A percentile compares a stretch with the other conserved stretches of the same genome.
Evolutionary conservation across 2,888 invertebrate species (phyloP).

Genomic region (Epinotia nisella): DNA sequence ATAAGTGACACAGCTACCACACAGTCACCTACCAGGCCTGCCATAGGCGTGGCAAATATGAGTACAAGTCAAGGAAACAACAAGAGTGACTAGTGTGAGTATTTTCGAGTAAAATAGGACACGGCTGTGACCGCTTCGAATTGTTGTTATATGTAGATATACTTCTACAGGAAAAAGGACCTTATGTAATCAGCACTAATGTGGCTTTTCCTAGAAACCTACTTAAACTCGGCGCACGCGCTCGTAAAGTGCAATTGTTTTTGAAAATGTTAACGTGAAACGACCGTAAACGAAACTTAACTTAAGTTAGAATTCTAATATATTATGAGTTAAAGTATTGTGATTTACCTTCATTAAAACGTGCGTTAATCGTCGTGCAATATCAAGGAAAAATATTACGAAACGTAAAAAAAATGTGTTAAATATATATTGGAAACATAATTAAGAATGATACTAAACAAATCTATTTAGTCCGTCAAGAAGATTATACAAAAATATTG

Average conservation of each 20-base stretch:
- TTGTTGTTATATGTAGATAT: neutral
- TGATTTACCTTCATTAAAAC: neutral
- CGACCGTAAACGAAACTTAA: neutral
- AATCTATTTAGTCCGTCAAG: no score
- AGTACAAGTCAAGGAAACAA: neutral
- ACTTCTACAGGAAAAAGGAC: neutral
- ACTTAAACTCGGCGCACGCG: neutral
- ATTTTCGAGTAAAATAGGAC: constrained; percentile 1
- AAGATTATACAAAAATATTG: no score
- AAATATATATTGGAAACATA: no score
- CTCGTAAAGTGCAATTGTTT: constrained; percentile 21
- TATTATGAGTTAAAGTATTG: neutral
- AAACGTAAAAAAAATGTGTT: no score
- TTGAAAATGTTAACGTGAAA: constrained; percentile 5
- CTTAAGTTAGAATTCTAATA: constrained; percentile 9
- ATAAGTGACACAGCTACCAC: no score
- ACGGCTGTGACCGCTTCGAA: constrained; percentile 22
- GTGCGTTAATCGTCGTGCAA: no score
- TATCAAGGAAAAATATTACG: no score
- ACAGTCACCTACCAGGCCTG: no score
- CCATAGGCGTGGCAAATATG: neutral
- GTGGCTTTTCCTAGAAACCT: neutral
- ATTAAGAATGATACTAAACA: no score
- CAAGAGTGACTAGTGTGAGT: neutral
- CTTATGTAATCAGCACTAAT: neutral